Percentiles rank a stretch among this genome's conserved stretches.
phyloP scores from a whole-genome alignment of 2,113 vertebrate species.

The Rhynchopsitta pachyrhyncha region DNA sequence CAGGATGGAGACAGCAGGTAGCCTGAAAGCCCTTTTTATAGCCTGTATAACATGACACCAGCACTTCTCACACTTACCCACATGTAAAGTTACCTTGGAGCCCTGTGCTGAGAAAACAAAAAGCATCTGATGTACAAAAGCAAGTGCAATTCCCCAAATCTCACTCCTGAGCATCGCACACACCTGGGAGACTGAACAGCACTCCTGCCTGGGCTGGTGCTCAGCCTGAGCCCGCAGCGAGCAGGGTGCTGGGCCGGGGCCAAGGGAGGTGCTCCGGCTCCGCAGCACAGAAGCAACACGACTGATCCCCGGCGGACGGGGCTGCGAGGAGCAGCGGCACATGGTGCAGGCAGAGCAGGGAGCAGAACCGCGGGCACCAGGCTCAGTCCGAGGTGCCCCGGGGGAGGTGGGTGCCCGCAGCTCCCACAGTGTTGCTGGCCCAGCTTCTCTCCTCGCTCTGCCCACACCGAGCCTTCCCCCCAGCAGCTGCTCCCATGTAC shows the following conservation, averaged over 20 bases:
- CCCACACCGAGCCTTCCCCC: not conserved
- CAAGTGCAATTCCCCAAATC: not conserved
- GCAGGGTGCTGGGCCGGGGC: not conserved
- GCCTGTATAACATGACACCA: accelerated
- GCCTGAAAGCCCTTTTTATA: not conserved
- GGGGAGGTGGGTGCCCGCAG: not conserved
- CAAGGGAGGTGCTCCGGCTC: not conserved
- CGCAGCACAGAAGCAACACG: not conserved
- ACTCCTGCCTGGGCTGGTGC: not conserved
- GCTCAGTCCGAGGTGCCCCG: not conserved
- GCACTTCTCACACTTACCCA: not conserved
- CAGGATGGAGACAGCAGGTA: not conserved
- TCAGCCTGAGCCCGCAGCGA: not conserved
- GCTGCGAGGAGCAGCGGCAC: not conserved
- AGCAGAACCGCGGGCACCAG: not conserved
- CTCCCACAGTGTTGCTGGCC: accelerated
- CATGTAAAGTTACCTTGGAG: accelerated
- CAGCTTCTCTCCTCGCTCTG: accelerated
- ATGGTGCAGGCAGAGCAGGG: not conserved
- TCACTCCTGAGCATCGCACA: not conserved
- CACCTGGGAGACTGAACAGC: not conserved
- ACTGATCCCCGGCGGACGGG: not conserved
- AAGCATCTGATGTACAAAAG: not conserved
- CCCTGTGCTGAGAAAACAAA: not conserved
- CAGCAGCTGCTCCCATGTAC: not conserved